Evolutionary conservation across 2,888 invertebrate species (phyloP).

Genomic region (Dermolepida albohirtum): DNA sequence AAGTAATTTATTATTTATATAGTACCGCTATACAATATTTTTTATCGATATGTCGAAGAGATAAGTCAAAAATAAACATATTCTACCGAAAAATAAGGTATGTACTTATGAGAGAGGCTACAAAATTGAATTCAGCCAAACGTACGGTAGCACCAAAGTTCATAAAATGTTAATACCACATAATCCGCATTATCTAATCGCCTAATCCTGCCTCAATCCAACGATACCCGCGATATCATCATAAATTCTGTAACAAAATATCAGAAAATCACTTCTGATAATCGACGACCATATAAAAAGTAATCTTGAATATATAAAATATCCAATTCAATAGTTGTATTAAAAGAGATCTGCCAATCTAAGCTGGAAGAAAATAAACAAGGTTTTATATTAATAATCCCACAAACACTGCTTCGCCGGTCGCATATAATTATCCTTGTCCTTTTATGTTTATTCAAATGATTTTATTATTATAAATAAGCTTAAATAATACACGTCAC

Average conservation of each 20-base stretch:
- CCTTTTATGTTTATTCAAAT: slow-evolving; percentile 15
- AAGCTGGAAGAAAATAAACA: slow-evolving; percentile 29
- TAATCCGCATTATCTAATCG: slow-evolving; percentile 59
- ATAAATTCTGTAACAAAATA: slow-evolving; percentile 52
- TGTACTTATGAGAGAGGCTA: slow-evolving; percentile 22
- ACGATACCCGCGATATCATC: slow-evolving; percentile 52
- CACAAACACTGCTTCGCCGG: slow-evolving; percentile 4
- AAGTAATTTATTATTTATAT: slow-evolving; percentile 19
- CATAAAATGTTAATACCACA: slow-evolving; percentile 58
- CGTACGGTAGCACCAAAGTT: slow-evolving; percentile 48
- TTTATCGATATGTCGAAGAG: slow-evolving; percentile 34
- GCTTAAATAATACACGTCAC: background rate
- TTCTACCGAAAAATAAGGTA: slow-evolving; percentile 46
- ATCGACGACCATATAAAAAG: slow-evolving; percentile 40
- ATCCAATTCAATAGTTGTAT: slow-evolving; percentile 38
- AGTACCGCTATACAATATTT: slow-evolving; percentile 17
- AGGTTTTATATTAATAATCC: slow-evolving; percentile 21
- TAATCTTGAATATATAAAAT: slow-evolving; percentile 41
- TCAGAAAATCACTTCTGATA: slow-evolving; percentile 44
- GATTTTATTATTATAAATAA: background rate
- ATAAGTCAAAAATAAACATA: slow-evolving; percentile 52
- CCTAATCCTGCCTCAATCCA: slow-evolving; percentile 52
- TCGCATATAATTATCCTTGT: background rate
- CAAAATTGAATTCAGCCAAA: slow-evolving; percentile 35
- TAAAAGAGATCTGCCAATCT: slow-evolving; percentile 34